These are phyloP conservation scores for Griposia aprilina DNA, from an alignment of 2,888 invertebrate genomes.

Conservation along the genomic window DNA sequence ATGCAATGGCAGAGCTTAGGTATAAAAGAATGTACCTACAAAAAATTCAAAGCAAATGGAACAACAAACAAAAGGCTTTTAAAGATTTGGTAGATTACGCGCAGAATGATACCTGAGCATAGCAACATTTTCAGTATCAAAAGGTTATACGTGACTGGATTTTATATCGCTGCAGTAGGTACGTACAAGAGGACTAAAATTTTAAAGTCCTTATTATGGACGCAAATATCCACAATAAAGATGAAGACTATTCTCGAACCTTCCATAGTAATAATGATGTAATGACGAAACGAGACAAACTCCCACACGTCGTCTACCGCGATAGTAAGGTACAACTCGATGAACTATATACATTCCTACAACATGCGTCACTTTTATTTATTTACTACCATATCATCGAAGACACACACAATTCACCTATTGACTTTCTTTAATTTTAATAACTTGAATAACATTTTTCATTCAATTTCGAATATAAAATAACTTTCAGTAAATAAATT, in stretches of 20 bases:
- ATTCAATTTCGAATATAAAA: conserved; percentile 9
- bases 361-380: conserved; percentile 62
- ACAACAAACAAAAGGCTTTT: conserved; percentile 23
- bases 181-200: conserved; percentile 16
- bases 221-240: conserved; percentile 17
- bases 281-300: conserved; percentile 50
- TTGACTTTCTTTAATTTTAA: conserved; percentile 18
- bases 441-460: conserved; percentile 1
- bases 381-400: conserved; percentile 39
- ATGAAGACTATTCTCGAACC: conserved; percentile 27
- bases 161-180: not conserved
- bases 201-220: conserved; percentile 4
- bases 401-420: conserved; percentile 16
- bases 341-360: conserved; percentile 55
- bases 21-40: not conserved
- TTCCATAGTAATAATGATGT: conserved; percentile 53
- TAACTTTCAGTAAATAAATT: not conserved
- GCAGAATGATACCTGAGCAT: not conserved
- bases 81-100: conserved; percentile 20
- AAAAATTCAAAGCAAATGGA: conserved; percentile 7
- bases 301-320: conserved; percentile 52
- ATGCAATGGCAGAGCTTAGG: conserved; percentile 2
- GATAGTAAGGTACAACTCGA: conserved; percentile 49
- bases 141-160: not conserved
- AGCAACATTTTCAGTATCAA: conserved; percentile 11